These are phyloP conservation scores for Eudemis profundana DNA, from an alignment of 2,888 invertebrate genomes.

Conservation along the genomic window DNA sequence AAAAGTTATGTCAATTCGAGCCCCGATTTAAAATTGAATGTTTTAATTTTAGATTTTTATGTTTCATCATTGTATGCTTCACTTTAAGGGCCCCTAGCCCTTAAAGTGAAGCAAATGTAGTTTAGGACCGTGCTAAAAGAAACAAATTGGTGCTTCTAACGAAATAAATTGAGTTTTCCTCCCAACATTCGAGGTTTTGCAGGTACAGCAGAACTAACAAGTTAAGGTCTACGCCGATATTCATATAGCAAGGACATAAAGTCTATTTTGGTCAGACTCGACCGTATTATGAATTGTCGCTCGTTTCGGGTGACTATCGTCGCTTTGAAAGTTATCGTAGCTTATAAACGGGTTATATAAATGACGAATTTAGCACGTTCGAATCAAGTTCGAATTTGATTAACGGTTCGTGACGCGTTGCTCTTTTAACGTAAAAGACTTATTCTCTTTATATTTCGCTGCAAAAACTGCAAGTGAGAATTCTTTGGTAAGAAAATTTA, in stretches of 20 bases:
- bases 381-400: background rate
- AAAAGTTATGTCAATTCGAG: too few relatives aligned
- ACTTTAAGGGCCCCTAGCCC: background rate
- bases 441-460: background rate
- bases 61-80: background rate
- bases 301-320: constrained; percentile 12
- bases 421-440: too few relatives aligned
- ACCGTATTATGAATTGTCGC: background rate
- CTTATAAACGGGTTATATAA: constrained; percentile 14
- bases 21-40: background rate
- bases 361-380: constrained; percentile 12
- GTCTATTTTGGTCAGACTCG: background rate
- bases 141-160: background rate
- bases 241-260: background rate
- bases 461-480: background rate
- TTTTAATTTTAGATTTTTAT: background rate
- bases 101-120: background rate
- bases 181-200: constrained; percentile 5
- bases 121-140: constrained; percentile 15
- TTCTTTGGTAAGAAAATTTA: too few relatives aligned
- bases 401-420: too few relatives aligned
- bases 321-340: constrained; percentile 16
- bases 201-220: constrained; percentile 6
- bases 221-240: background rate
- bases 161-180: constrained; percentile 1